Evolutionary conservation across 2,113 vertebrate species (phyloP).

Genomic region (Sorex fumeus): DNA sequence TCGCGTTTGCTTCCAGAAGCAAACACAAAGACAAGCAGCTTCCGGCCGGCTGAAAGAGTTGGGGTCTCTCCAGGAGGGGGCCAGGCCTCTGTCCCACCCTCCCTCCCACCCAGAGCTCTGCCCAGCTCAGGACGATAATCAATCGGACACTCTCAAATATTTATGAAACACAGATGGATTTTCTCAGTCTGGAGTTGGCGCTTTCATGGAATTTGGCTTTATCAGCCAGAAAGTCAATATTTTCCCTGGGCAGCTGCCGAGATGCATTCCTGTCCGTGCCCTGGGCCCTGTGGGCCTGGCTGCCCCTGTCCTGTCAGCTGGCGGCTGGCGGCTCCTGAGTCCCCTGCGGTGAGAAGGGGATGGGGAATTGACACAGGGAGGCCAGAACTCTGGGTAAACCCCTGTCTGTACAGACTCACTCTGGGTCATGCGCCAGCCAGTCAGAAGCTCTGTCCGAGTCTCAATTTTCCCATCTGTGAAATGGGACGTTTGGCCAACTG

Average conservation of each 20-base stretch:
- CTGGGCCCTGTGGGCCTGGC: not conserved
- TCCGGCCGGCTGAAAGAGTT: not conserved
- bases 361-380: not conserved
- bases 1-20: not conserved
- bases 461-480: not conserved
- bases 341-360: not conserved
- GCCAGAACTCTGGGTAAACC: not conserved
- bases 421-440: not conserved
- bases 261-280: constrained; percentile 64
- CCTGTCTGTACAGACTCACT: not conserved
- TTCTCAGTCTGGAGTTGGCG: constrained; percentile 85
- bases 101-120: constrained; percentile 42
- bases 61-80: not conserved
- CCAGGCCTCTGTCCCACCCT: not conserved
- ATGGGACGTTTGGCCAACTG: not conserved
- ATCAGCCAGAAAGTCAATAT: constrained; percentile 88
- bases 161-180: constrained; percentile 87
- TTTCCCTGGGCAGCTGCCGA: constrained; percentile 73
- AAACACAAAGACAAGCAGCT: not conserved
- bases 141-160: constrained; percentile 86
- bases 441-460: not conserved
- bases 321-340: not conserved
- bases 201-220: constrained; percentile 88
- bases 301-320: not conserved
- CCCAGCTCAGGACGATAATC: constrained; percentile 65